Evolutionary conservation across 2,888 invertebrate genomes (phyloP).

Genomic region (Plusia festucae): DNA sequence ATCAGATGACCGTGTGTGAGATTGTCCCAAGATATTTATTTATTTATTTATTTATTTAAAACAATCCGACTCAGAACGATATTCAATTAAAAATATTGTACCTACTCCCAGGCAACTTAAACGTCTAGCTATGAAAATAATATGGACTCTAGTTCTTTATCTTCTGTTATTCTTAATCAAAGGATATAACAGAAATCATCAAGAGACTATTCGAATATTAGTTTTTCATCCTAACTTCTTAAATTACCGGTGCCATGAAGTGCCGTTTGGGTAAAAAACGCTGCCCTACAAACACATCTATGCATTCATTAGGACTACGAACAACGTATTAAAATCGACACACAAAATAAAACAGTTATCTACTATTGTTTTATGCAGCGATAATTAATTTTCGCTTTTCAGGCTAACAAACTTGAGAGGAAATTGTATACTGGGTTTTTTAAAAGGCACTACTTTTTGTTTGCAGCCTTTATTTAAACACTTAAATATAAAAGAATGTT

Average conservation of each 20-base stretch:
- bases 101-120: too few relatives aligned
- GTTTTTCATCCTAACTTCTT: not conserved
- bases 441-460: not conserved
- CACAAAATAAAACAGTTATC: not conserved
- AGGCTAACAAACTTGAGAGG: not conserved
- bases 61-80: too few relatives aligned
- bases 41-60: too few relatives aligned
- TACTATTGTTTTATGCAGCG: not conserved
- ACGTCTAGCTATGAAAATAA: too few relatives aligned
- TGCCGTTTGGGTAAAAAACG: not conserved
- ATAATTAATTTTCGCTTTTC: not conserved
- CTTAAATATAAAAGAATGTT: not conserved
- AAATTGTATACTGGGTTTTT: not conserved
- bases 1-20: too few relatives aligned
- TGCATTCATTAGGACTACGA: not conserved
- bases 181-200: too few relatives aligned
- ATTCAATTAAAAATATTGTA: too few relatives aligned
- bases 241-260: not conserved
- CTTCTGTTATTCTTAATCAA: too few relatives aligned
- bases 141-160: too few relatives aligned
- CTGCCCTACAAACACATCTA: not conserved
- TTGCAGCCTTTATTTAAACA: not conserved
- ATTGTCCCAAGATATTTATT: too few relatives aligned
- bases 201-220: too few relatives aligned
- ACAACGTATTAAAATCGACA: slow-evolving; percentile 3